phyloP scores from a whole-genome alignment of 1,140 invertebrate genomes.

The Potamilus streckersoni region DNA sequence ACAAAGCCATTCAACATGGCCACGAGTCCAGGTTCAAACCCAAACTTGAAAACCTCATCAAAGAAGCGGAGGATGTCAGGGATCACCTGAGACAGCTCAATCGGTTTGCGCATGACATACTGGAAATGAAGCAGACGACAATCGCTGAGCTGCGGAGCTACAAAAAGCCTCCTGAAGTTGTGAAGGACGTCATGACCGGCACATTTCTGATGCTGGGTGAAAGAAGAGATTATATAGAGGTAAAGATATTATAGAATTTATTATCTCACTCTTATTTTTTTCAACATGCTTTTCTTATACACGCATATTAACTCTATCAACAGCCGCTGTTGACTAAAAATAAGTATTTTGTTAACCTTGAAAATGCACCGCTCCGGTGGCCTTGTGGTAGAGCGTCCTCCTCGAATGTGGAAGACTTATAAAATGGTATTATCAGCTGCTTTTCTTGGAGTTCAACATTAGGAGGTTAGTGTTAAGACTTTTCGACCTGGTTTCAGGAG shows the following conservation, averaged over 20 bases:
- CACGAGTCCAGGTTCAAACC: slow-evolving; percentile 8
- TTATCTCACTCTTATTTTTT: too few relatives aligned
- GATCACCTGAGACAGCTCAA: slow-evolving; percentile 8
- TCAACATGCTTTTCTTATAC: too few relatives aligned
- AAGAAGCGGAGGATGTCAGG: slow-evolving; percentile 7
- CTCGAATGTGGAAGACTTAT: too few relatives aligned
- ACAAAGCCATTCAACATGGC: slow-evolving; percentile 10
- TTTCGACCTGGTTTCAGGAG: too few relatives aligned
- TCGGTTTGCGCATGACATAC: slow-evolving; percentile 19
- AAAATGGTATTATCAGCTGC: too few relatives aligned
- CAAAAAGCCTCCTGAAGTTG: slow-evolving; percentile 3
- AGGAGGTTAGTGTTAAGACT: too few relatives aligned
- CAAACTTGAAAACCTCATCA: background rate
- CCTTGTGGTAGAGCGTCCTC: too few relatives aligned
- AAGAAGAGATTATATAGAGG: background rate
- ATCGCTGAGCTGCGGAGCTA: slow-evolving; percentile 14
- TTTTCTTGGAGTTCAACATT: too few relatives aligned
- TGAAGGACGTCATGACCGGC: slow-evolving; percentile 2
- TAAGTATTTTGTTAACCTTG: too few relatives aligned
- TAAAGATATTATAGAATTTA: background rate
- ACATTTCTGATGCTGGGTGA: slow-evolving; percentile 13
- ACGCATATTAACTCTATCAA: too few relatives aligned
- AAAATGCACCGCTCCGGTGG: too few relatives aligned
- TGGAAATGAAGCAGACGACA: slow-evolving; percentile 21
- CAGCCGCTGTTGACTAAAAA: too few relatives aligned